Percentiles rank a stretch among this genome's conserved stretches.
Evolutionary conservation across 2,113 vertebrate species (phyloP).

Genomic region (Herpetotheres cachinnans): DNA sequence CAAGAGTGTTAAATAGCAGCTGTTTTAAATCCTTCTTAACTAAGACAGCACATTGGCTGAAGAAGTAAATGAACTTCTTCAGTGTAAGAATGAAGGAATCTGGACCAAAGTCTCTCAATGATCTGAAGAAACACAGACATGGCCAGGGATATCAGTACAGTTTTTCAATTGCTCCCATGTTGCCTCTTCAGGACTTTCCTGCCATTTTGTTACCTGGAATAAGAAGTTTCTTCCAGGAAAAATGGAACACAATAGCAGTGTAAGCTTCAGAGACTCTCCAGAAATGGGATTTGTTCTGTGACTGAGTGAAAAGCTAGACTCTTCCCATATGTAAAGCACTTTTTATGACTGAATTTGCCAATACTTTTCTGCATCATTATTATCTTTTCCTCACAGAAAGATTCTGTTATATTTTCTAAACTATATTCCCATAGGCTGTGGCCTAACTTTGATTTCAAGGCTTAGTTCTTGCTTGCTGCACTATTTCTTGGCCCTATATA

Average conservation of each 20-base stretch:
- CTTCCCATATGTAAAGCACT: not conserved
- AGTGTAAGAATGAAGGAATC: not conserved
- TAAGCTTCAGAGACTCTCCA: not conserved
- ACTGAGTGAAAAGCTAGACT: not conserved
- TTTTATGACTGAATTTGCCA: not conserved
- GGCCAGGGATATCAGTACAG: rapidly evolving
- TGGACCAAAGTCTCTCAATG: not conserved
- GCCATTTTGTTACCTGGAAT: not conserved
- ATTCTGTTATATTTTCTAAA: not conserved
- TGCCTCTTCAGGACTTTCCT: not conserved
- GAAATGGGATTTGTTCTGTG: not conserved
- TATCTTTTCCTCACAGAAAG: not conserved
- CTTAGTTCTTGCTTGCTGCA: not conserved
- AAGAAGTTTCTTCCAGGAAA: not conserved
- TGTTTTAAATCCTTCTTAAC: not conserved
- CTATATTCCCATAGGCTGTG: not conserved
- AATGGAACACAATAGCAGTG: not conserved
- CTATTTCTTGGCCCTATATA: not conserved
- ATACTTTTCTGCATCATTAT: not conserved
- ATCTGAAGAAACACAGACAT: not conserved
- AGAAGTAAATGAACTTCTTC: not conserved
- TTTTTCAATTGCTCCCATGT: not conserved
- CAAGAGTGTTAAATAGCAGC: not conserved
- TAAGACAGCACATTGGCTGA: not conserved
- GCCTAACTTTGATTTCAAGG: not conserved